These are phyloP conservation scores for Xylocampa areola DNA, from an alignment of 2,888 invertebrate species.

Conservation along the genomic window DNA sequence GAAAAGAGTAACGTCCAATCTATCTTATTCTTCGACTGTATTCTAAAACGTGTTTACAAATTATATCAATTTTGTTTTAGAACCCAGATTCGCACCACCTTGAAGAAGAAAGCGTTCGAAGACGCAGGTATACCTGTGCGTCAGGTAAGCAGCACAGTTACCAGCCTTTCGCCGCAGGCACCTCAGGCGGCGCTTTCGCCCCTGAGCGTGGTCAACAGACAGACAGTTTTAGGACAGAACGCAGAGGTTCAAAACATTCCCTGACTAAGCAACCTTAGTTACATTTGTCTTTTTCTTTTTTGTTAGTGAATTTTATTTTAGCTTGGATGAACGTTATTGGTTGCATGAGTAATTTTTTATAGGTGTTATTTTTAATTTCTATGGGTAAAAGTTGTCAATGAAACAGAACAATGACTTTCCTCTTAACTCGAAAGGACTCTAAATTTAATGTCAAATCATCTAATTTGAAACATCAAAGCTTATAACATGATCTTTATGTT, in stretches of 20 bases:
- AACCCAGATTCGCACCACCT: slow-evolving; percentile 95
- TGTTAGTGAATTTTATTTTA: slow-evolving; percentile 46
- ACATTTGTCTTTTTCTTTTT: slow-evolving; percentile 65
- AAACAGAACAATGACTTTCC: too few species aligned
- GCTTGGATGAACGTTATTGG: slow-evolving; percentile 24
- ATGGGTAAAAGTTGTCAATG: too few species aligned
- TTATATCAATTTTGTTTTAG: slow-evolving; percentile 84
- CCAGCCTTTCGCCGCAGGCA: slow-evolving; percentile 72
- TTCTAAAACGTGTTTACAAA: not conserved
- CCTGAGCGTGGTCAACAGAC: slow-evolving; percentile 77
- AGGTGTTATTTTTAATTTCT: too few species aligned
- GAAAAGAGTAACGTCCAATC: too few species aligned
- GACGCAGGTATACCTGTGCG: slow-evolving; percentile 95
- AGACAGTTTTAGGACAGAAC: slow-evolving; percentile 86
- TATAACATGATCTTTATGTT: too few species aligned
- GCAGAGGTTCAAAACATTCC: slow-evolving; percentile 88
- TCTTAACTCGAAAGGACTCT: too few species aligned
- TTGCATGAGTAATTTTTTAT: slow-evolving; percentile 46
- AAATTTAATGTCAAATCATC: too few species aligned
- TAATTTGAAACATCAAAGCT: too few species aligned
- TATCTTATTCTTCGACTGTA: too few species aligned
- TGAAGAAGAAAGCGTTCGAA: slow-evolving; percentile 96
- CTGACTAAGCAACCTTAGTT: slow-evolving; percentile 71
- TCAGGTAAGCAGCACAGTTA: slow-evolving; percentile 89
- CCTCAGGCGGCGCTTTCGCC: slow-evolving; percentile 75